A percentile compares a stretch with the other conserved stretches of the same genome.
These are phyloP conservation scores for Pseudanteris insignis DNA, from an alignment of 2,888 invertebrate genomes.

Conservation along the genomic window DNA sequence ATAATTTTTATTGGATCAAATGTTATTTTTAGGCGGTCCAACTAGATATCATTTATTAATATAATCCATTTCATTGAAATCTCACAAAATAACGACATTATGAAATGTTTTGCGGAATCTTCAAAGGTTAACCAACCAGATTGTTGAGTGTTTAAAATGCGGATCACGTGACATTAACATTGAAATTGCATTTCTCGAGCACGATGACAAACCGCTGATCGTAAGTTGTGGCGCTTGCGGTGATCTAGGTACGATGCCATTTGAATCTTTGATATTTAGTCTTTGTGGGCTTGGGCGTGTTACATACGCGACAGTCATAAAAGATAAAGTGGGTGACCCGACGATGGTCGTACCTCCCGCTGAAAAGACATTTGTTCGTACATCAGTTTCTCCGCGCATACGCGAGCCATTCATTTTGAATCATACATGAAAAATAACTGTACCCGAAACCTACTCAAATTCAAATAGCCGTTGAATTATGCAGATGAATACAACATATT, in stretches of 20 bases:
- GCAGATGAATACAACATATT: constrained; percentile 10
- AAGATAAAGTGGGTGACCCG: constrained; percentile 55
- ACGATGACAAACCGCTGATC: background rate
- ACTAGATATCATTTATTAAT: too few species aligned
- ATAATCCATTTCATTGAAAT: too few species aligned
- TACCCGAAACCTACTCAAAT: constrained; percentile 20
- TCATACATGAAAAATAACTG: constrained; percentile 42
- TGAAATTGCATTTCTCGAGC: constrained; percentile 9
- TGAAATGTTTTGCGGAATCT: too few species aligned
- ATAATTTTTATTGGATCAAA: too few species aligned
- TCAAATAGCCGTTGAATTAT: constrained; percentile 23
- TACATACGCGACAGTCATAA: constrained; percentile 59
- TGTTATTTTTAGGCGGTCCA: too few species aligned
- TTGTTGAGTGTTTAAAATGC: too few species aligned
- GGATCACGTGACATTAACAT: too few species aligned
- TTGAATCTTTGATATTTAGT: constrained; percentile 42
- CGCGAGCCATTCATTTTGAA: constrained; percentile 14
- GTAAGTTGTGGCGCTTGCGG: constrained; percentile 6
- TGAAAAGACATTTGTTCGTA: constrained; percentile 37
- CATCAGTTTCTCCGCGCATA: constrained; percentile 25
- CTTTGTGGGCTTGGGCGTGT: constrained; percentile 46
- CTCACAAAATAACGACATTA: too few species aligned
- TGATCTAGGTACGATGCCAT: constrained; percentile 21
- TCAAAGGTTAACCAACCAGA: too few species aligned
- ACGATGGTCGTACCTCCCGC: constrained; percentile 33